Percentiles rank a stretch among this genome's conserved stretches.
Conservation (phyloP, 2,888 invertebrate species). For the Cantharis lateralis region DNA sequence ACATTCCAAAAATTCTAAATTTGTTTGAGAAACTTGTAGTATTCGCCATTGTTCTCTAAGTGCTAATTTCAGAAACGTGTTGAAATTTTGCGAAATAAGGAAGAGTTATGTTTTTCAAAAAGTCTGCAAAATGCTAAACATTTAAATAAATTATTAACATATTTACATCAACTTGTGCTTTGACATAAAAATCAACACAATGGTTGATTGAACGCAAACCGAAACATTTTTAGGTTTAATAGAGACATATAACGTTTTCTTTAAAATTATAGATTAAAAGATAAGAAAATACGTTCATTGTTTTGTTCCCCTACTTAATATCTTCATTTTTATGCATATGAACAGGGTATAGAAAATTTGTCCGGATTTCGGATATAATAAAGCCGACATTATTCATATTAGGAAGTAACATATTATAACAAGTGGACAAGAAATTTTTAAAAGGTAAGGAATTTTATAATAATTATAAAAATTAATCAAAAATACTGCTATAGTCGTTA, state of each 20-base stretch:
- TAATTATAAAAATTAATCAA: neutral
- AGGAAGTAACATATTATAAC: neutral
- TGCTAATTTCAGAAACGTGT: neutral
- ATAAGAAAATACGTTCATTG: neutral
- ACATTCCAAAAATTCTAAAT: neutral
- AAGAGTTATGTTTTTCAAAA: neutral
- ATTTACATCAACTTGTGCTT: too few relatives aligned
- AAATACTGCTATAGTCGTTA: slow-evolving; percentile 2
- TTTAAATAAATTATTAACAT: neutral
- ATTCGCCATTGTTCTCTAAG: neutral
- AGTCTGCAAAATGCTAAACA: neutral
- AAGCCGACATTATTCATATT: neutral
- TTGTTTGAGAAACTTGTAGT: neutral
- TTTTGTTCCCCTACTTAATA: too few relatives aligned
- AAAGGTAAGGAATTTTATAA: neutral
- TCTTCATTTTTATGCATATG: too few relatives aligned
- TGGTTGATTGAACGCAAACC: neutral
- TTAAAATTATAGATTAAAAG: neutral
- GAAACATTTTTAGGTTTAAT: neutral
- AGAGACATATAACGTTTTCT: neutral
- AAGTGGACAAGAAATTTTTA: neutral
- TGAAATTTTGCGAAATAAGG: neutral
- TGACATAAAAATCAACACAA: too few relatives aligned
- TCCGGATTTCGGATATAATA: neutral
- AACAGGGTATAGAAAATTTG: neutral